phyloP scores from a whole-genome alignment of 2,797 vertebrate species.

The Poeciliopsis paucimaculata region DNA sequence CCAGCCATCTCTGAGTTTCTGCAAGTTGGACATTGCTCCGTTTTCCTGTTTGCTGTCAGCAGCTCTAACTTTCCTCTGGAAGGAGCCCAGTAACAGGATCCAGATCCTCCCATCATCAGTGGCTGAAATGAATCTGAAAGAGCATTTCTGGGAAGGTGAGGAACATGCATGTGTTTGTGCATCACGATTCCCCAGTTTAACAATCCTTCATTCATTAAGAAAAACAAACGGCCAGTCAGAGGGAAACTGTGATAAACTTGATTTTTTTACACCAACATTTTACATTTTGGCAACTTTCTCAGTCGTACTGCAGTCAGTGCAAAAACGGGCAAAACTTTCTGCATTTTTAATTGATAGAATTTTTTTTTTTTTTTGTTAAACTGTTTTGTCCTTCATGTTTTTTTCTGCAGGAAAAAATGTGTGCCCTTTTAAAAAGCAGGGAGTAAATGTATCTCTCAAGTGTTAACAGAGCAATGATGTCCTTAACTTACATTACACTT shows the following conservation, averaged over 20 bases:
- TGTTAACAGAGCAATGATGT: not conserved
- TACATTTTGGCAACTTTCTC: not conserved
- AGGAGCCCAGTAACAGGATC: slow-evolving; percentile 18
- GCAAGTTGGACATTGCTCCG: too few relatives aligned
- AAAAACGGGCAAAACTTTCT: not conserved
- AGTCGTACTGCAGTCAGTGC: not conserved
- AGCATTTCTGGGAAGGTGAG: slow-evolving; percentile 19
- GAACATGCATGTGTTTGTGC: slow-evolving; percentile 7
- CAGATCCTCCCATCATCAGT: not conserved
- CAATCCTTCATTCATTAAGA: not conserved
- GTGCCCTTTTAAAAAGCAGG: not conserved
- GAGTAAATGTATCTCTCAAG: not conserved
- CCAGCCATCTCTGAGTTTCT: not conserved
- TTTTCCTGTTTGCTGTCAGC: slow-evolving; percentile 22
- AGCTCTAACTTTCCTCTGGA: slow-evolving; percentile 2
- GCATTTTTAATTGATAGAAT: not conserved
- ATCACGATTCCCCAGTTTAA: slow-evolving; percentile 8
- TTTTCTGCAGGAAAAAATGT: not conserved
- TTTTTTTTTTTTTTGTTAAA: not conserved
- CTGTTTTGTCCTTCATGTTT: not conserved
- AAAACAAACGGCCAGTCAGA: not conserved
- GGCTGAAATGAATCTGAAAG: slow-evolving; percentile 24
- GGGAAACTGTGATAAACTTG: not conserved
- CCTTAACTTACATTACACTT: not conserved
- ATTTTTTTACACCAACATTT: not conserved